A percentile compares a stretch with the other conserved stretches of the same genome.
Evolutionary conservation across 2,113 vertebrate genomes (phyloP).

Genomic region (Lepus timidus): DNA sequence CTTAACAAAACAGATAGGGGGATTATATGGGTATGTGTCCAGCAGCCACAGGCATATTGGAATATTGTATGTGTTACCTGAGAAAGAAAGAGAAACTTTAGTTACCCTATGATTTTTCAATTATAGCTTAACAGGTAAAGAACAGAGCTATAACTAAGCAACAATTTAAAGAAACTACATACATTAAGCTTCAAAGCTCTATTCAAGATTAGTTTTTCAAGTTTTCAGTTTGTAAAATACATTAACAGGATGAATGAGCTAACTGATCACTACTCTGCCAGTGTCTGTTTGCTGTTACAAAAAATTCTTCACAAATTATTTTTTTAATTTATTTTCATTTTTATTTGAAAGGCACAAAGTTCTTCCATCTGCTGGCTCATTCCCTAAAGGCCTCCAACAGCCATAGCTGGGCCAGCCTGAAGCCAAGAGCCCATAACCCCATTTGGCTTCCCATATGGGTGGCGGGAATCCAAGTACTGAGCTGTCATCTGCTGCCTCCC

Average conservation of each 20-base stretch:
- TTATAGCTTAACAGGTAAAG: neutral
- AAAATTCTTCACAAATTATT: neutral
- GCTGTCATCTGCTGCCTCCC: no score
- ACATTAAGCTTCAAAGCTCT: conserved; percentile 55
- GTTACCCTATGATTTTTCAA: conserved; percentile 48
- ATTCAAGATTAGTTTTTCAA: conserved; percentile 39
- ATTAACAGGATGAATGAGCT: neutral
- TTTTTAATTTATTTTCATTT: no score
- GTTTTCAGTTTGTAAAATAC: conserved; percentile 48
- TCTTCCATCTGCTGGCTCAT: no score
- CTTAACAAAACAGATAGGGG: conserved; percentile 99
- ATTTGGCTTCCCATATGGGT: no score
- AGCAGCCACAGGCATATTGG: conserved; percentile 98
- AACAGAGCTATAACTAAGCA: neutral
- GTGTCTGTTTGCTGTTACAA: neutral
- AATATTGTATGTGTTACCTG: conserved; percentile 98
- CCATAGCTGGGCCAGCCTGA: no score
- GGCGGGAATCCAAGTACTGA: no score
- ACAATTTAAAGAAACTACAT: neutral
- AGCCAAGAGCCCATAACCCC: no score
- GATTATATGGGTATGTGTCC: conserved; percentile 98
- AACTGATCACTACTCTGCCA: conserved; percentile 19
- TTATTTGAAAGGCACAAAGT: no score
- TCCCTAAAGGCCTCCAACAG: no score
- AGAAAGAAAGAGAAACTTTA: conserved; percentile 72